Evolutionary conservation across 2,797 vertebrate genomes (phyloP), one percentile per base, ranked within the genome.

Genomic region (Cossypha polioptera): DNA sequence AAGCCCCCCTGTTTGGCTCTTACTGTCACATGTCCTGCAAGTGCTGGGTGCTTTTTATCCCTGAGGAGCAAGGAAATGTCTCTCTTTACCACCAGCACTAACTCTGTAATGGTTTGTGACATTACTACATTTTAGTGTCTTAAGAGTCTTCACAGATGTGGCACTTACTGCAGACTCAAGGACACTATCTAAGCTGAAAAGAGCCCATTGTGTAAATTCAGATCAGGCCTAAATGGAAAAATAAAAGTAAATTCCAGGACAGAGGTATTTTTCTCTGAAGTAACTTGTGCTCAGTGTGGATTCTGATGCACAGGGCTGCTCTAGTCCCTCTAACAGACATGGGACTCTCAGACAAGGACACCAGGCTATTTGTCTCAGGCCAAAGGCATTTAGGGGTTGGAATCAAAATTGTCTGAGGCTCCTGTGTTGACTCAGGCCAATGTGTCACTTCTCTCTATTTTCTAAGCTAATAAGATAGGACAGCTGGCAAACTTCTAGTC

Each of bases 401-500:
- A 86, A 55, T 68, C 50, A 54, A 17, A 78, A 68, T 66, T 16
- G 20, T 59, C 57, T 77, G 82, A 59, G 31, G 3, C 19, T 92
- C 28, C 36, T 31, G 2, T 4, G 3, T 90, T 92, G 47, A 36
- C 62, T 69, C 33, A 65, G 86, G 40, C 74, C 90, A 35, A 6
- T 36, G 11, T 78, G 69, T 79, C 73, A 29, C 68, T 95, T 61
- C 33, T 77, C 28, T 81, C 53, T 72, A 1, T 87, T 86, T 96
- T 74, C 58, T 47, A 74, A 91, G 76, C 62, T 92, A 86, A 80
- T 83, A 61, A 69, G 76, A 26, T 33, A 73, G 88, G 88, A 84
- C 79, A 96, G 88, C 82, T 95, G 92, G 91, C 69, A 90, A 86
- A 94, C 79, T 91, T 93, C 25, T 95, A 33, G 58, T 90, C 82